Base-by-base conservation (phyloP, 2,113 vertebrate genomes). In the Menidia beryllina region DNA sequence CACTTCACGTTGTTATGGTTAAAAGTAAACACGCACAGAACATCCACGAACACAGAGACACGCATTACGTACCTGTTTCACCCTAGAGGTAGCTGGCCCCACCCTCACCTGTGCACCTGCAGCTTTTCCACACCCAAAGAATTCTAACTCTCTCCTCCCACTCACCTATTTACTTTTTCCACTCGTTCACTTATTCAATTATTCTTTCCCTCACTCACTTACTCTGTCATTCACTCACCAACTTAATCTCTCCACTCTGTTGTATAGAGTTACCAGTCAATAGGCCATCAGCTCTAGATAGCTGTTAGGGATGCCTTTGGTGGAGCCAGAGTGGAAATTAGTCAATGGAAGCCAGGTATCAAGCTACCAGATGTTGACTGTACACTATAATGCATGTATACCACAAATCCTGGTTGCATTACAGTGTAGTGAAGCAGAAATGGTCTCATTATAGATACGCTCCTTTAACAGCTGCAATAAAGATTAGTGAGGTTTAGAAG, bases 211-310 rank as follows among this genome's bases (percentile, higher is more conserved):
- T 76, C 75, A 71, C 69, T 82, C 84, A 57, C 86, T 84, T 87
- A 66, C 84, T 94, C 93, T 93, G 88, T 90, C 93, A 93, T 94
- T 94, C 86, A 82, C 83, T 89, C 84, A 87, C 82, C 81, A 75
- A 89, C 94, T 91, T 93, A 85, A 82, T 88, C 77, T 75, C 72
- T 63, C 75, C 60, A 21, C 73, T 69, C 77, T 69, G 72, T 79
- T 84, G 63, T 85, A 78, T 87, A 81, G 59, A 72, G 81, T 88
- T 86, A 79, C 90, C 61, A 58, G 75, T 88, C 88, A 87, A 92
- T 88, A 88, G 60, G 81, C 69, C 41, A 58, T 86, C 67, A 65
- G 7, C 61, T 79, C 45, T 21, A 76, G 84, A 87, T 66, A 68
- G 71, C 77, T 69, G 59, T 68, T 66, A 56, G 78, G 55, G 67